A percentile compares a stretch with the other conserved stretches of the same genome.
phyloP scores from a whole-genome alignment of 2,113 vertebrate species.

The Semicossyphus pulcher region DNA sequence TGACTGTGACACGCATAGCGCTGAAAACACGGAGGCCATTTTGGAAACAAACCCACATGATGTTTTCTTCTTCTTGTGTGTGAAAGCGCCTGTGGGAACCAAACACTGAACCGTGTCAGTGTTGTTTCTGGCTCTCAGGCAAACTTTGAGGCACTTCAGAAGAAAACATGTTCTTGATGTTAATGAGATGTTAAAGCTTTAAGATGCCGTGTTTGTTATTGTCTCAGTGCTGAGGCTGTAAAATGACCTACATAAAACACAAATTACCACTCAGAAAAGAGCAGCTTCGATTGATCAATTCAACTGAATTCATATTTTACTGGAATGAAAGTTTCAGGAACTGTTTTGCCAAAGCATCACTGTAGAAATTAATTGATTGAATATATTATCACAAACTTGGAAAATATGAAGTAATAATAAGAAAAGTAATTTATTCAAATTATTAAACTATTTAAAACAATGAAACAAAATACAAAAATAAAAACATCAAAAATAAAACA shows the following conservation, averaged over 20 bases:
- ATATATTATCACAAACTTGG: too few relatives aligned
- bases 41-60: not conserved
- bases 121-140: not conserved
- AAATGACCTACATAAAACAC: not conserved
- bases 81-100: not conserved
- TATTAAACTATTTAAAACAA: too few relatives aligned
- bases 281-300: not conserved
- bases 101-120: not conserved
- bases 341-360: not conserved
- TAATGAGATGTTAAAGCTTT: too few relatives aligned
- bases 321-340: not conserved
- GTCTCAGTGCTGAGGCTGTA: not conserved
- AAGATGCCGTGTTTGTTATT: not conserved
- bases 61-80: not conserved
- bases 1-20: not conserved
- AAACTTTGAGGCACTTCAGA: not conserved
- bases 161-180: not conserved
- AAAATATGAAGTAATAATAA: too few relatives aligned
- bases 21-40: not conserved
- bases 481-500: too few relatives aligned
- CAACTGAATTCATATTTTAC: not conserved
- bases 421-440: too few relatives aligned
- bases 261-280: not conserved
- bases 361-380: too few relatives aligned
- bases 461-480: too few relatives aligned